Evolutionary conservation across 2,888 invertebrate species (phyloP).

Genomic region (Synergus itoensis): DNA sequence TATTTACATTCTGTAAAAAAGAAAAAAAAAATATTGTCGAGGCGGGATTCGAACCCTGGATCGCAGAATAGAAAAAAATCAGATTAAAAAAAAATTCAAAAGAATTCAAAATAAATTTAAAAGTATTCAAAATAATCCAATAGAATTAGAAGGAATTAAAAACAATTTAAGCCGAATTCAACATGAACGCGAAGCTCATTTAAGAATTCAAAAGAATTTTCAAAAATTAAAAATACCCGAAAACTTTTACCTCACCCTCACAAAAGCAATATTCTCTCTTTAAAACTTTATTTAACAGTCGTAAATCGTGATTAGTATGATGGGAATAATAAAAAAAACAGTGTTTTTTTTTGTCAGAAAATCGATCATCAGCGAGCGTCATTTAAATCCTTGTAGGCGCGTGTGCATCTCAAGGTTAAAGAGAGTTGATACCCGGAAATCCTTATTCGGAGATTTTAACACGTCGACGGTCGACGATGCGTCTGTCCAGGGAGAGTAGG

Average conservation of each 20-base stretch:
- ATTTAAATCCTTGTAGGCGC: not conserved
- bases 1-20: not conserved
- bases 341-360: not conserved
- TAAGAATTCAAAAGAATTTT: no score
- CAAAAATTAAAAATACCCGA: no score
- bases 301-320: not conserved
- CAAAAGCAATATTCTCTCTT: not conserved
- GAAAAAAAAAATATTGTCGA: not conserved
- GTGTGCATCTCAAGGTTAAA: conserved; percentile 49
- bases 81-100: no score
- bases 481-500: conserved; percentile 77
- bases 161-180: no score
- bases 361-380: not conserved
- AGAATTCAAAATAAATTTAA: no score
- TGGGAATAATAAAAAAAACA: not conserved
- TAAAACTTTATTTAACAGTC: not conserved
- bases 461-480: conserved; percentile 66
- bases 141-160: no score
- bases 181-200: no score
- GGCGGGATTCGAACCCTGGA: not conserved
- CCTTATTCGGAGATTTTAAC: conserved; percentile 68
- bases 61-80: no score
- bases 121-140: no score
- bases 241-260: no score
- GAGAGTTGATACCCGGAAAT: conserved; percentile 60